Conservation (phyloP, 2,113 vertebrate species). For the Rattus norvegicus region DNA sequence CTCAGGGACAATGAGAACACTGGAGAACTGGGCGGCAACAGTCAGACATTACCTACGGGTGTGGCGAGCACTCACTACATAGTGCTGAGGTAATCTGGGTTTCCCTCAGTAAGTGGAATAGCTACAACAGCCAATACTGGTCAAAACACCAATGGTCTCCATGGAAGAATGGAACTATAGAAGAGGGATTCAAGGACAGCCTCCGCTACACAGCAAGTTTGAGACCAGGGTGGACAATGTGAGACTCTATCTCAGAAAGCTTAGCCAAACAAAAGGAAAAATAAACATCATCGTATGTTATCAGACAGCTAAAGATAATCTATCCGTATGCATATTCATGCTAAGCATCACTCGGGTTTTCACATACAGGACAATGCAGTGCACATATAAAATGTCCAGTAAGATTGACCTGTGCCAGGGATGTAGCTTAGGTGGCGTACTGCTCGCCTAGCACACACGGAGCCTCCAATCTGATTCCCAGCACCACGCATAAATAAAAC, state of each 20-base stretch:
- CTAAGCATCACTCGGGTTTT: neutral
- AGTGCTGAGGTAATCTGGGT: neutral
- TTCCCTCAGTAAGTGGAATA: neutral
- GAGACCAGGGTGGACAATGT: neutral
- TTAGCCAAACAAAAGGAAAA: neutral
- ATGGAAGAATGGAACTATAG: neutral
- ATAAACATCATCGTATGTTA: neutral
- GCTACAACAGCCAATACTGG: neutral
- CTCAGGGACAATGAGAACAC: neutral
- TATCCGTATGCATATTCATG: neutral
- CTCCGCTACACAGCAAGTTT: neutral
- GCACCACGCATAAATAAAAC: neutral
- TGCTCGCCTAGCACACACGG: neutral
- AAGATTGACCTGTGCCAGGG: neutral
- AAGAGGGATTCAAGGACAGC: neutral
- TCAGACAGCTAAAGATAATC: neutral
- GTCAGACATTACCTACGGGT: neutral
- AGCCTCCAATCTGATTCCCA: neutral
- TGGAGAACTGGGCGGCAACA: accelerated
- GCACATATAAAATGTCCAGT: neutral
- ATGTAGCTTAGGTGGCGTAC: neutral
- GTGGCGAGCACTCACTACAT: neutral
- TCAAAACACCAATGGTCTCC: neutral
- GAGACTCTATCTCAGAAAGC: neutral
- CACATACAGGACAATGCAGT: neutral